phyloP scores from a whole-genome alignment of 2,888 invertebrate species.

The Andricus quercusramuli region DNA sequence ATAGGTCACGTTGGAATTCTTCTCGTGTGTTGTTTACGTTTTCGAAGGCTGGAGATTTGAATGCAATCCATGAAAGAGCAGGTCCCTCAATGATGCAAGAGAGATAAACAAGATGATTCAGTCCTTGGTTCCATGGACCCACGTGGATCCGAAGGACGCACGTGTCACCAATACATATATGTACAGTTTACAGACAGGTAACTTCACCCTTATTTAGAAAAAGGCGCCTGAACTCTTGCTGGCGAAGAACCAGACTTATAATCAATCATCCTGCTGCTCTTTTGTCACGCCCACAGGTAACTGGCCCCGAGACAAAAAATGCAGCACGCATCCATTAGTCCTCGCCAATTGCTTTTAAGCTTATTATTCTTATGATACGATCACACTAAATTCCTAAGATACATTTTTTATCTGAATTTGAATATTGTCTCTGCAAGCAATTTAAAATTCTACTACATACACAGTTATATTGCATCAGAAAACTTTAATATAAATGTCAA shows the following conservation, averaged over 20 bases:
- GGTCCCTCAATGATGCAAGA: not conserved
- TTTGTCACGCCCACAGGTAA: not conserved
- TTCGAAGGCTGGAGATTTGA: conserved; percentile 10
- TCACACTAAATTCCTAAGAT: too few relatives aligned
- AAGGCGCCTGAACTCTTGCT: not conserved
- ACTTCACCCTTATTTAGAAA: not conserved
- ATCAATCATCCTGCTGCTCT: not conserved
- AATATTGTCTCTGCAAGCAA: too few relatives aligned
- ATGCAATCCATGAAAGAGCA: conserved; percentile 3
- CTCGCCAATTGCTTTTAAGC: too few relatives aligned
- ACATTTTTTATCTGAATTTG: too few relatives aligned
- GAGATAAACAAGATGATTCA: not conserved
- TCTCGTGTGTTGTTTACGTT: not conserved
- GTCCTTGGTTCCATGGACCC: not conserved
- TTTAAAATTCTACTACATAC: too few relatives aligned
- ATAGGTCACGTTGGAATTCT: not conserved
- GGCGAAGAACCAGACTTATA: not conserved
- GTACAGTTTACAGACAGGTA: too few relatives aligned
- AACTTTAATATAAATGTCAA: too few relatives aligned
- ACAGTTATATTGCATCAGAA: too few relatives aligned
- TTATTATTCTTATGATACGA: too few relatives aligned
- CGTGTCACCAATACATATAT: not conserved
- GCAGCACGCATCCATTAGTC: not conserved
- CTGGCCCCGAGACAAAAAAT: not conserved
- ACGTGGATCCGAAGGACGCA: not conserved